Percentiles rank a stretch among this genome's conserved stretches.
Conservation (phyloP, 2,113 vertebrate genomes). For the Lycaon pictus region DNA sequence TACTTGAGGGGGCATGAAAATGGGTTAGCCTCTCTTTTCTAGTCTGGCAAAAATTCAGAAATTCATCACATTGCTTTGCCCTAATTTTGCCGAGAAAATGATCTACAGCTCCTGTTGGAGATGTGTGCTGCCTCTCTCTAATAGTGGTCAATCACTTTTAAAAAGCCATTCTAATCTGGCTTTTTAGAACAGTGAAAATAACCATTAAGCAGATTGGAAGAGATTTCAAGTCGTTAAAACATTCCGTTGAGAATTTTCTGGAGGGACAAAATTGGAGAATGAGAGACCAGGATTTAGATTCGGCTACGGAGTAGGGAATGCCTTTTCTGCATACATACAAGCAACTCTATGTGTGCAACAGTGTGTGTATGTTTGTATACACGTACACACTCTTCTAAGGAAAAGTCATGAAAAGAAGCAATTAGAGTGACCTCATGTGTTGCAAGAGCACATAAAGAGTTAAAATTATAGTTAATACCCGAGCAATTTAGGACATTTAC, state of each 20-base stretch:
- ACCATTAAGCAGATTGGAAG: neutral
- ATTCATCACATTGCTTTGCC: conserved; percentile 46
- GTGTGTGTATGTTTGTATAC: neutral
- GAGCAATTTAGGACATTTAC: conserved; percentile 47
- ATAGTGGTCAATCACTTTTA: neutral
- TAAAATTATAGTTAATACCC: neutral
- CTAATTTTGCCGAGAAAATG: conserved; percentile 67
- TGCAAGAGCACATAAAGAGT: neutral
- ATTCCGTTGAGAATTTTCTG: conserved; percentile 50
- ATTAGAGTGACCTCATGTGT: neutral
- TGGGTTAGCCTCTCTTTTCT: conserved; percentile 72
- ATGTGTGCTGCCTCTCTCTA: neutral
- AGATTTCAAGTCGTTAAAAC: conserved; percentile 24
- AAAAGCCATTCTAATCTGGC: conserved; percentile 32
- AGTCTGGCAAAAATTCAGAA: conserved; percentile 61
- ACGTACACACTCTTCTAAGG: neutral
- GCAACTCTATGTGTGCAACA: neutral
- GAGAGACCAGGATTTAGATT: neutral
- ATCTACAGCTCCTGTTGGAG: conserved; percentile 13
- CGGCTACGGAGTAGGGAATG: neutral
- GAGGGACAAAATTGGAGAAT: neutral
- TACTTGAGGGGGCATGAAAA: conserved; percentile 67
- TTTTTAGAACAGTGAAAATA: neutral
- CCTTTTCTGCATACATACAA: neutral
- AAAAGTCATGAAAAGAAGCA: conserved; percentile 41